phyloP scores from a whole-genome alignment of 2,797 vertebrate genomes.

The Oreochromis grahami region DNA sequence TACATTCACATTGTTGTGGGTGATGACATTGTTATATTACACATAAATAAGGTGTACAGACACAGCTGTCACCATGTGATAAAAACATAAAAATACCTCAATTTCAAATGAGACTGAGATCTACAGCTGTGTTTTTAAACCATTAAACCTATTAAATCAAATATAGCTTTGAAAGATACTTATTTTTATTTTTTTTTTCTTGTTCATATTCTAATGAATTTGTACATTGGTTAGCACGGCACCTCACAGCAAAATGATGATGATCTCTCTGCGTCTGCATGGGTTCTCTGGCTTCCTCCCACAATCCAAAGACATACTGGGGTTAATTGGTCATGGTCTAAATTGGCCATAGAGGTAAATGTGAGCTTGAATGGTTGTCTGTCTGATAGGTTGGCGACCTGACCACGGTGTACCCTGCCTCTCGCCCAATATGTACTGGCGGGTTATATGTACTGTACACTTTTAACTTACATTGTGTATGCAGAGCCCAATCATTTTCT shows the following conservation, averaged over 20 bases:
- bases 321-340: neutral
- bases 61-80: conserved; percentile 21
- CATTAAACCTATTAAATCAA: neutral
- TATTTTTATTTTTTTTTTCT: neutral
- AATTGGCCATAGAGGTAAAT: neutral
- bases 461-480: neutral
- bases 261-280: neutral
- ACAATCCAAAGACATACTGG: neutral
- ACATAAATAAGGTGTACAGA: conserved; percentile 44
- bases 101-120: neutral
- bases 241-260: neutral
- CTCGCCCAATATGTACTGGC: neutral
- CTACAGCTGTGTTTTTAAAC: neutral
- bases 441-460: neutral
- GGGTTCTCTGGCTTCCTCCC: neutral
- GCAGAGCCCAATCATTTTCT: neutral
- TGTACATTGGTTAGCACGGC: neutral
- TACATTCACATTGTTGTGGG: conserved; percentile 27
- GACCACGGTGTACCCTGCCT: neutral
- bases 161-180: neutral
- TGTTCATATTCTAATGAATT: neutral
- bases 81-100: neutral
- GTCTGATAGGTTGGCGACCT: neutral
- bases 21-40: conserved; percentile 46
- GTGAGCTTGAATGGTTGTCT: neutral